Evolutionary conservation across 2,797 vertebrate genomes (phyloP), one percentile per base, ranked within the genome.

Genomic region (Myotis findleyi): DNA sequence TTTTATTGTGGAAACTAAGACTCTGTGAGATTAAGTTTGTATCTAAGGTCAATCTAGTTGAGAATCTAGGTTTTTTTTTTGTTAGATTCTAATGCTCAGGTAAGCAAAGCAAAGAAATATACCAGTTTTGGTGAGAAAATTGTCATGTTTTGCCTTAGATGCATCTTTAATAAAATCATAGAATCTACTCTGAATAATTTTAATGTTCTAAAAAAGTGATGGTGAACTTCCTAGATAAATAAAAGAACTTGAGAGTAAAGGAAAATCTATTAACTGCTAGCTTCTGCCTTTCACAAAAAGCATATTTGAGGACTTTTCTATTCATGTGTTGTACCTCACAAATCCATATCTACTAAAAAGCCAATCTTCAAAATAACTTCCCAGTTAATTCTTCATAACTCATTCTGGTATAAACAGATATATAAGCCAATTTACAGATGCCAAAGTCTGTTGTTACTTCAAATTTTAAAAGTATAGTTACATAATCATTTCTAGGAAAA

Each of bases 401-500:
- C 13, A 59, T 80, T 87, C 47, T 76, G 47, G 41, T 44, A 94
- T 57, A 44, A 94, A 57, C 41, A 89, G 6, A 94, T 17, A 79
- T 12, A 27, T 27, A n/a, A 33, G 13, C 17, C 53, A 94, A 64
- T 82, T 82, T 68, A 89, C 9, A 86, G 55, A 81, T 44, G 12
- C 7, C 55, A 89, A 62, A 55, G 20, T 82, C 0, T 86, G 17
- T 77, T 82, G 9, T 76, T 57, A 69, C 10, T 57, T 75, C 20
- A 53, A 27, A 57, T 64, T 85, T 80, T 53, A 81, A 90, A 86
- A 51, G 7, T 69, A 13, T 23, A 80, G 20, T 75, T 68, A 71
- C 27, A 75, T 64, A 93, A 86, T 75, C 57, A 64, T 16, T 73
- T 62, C 62, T 88, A 68, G 76, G 23, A 62, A 93, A 94, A 82